These are phyloP conservation scores for Hyphantria cunea DNA, from an alignment of 1,140 invertebrate species.

Conservation along the genomic window DNA sequence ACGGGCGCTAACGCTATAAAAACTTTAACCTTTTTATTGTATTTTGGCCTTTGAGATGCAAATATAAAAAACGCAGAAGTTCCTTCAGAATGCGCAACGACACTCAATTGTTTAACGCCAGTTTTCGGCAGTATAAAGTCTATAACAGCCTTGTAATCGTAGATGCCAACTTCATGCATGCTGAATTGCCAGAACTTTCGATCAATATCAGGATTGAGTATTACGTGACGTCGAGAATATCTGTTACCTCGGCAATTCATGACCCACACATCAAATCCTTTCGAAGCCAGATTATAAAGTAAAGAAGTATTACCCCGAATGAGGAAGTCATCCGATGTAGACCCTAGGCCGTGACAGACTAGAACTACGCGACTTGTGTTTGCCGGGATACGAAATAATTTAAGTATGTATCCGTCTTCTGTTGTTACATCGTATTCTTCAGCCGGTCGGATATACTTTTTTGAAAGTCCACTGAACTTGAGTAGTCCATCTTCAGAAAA, in stretches of 20 bases:
- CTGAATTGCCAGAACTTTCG: neutral
- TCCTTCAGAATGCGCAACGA: neutral
- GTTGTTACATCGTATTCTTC: neutral
- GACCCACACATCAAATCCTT: slow-evolving; percentile 3
- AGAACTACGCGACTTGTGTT: neutral
- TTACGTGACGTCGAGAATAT: neutral
- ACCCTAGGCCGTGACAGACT: neutral
- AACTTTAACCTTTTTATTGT: no score
- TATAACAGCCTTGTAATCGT: neutral
- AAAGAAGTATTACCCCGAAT: neutral
- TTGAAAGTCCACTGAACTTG: neutral
- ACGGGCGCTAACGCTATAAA: no score
- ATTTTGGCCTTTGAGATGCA: no score
- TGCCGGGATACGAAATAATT: neutral
- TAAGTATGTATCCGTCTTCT: slow-evolving; percentile 7
- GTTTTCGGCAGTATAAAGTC: neutral
- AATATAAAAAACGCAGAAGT: no score
- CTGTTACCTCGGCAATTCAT: neutral
- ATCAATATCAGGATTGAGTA: neutral
- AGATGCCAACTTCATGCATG: neutral
- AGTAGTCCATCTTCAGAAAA: slow-evolving; percentile 24
- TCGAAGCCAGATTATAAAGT: neutral
- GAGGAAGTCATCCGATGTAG: neutral
- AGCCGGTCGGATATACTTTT: neutral
- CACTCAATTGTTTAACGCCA: neutral